phyloP scores from a whole-genome alignment of 2,888 invertebrate genomes.

The Trypoxylon attenuatum region DNA sequence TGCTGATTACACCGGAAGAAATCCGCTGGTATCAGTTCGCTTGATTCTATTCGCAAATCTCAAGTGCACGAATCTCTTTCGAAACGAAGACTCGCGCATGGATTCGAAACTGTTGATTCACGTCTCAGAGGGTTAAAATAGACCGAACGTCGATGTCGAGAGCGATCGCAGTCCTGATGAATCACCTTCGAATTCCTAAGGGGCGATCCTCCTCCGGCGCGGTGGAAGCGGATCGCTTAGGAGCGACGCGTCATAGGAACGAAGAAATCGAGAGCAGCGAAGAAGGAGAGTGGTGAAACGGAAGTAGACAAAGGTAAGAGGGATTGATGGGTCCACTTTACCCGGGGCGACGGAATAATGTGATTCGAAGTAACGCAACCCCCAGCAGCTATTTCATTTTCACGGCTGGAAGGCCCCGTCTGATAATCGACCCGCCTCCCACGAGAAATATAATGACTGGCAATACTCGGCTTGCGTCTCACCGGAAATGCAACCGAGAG shows the following conservation, averaged over 20 bases:
- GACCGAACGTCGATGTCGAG: not conserved
- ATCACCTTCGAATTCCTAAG: not conserved
- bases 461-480: slow-evolving; percentile 4
- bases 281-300: too few species aligned
- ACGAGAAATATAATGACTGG: slow-evolving; percentile 24
- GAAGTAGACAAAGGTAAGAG: too few species aligned
- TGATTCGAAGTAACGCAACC: not conserved
- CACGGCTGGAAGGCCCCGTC: not conserved
- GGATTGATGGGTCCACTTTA: not conserved
- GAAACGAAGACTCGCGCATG: too few species aligned
- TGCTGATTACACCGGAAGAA: not conserved
- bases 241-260: not conserved
- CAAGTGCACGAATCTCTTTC: too few species aligned
- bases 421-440: slow-evolving; percentile 17
- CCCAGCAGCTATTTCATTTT: not conserved
- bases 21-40: too few species aligned
- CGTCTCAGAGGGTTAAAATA: not conserved
- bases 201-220: not conserved
- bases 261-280: too few species aligned
- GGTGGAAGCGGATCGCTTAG: not conserved
- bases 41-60: too few species aligned
- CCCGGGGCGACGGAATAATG: too few species aligned
- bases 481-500: slow-evolving; percentile 11
- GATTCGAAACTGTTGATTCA: not conserved
- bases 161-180: not conserved